Base-by-base conservation (phyloP, 2,888 invertebrate genomes). In the Drosophila infuscata region DNA sequence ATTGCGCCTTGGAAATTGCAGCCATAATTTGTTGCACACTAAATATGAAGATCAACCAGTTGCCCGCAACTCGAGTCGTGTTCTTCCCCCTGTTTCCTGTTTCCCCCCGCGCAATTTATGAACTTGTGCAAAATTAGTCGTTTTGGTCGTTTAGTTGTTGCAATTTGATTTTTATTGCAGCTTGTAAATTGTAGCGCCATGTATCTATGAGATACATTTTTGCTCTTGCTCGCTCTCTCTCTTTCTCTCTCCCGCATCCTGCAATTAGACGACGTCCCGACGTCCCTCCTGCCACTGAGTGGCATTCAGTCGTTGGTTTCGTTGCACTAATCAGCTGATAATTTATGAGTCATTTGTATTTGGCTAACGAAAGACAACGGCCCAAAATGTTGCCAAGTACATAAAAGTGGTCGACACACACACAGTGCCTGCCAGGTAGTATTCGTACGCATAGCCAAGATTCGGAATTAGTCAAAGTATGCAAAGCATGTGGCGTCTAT, bases 111-210 rank as follows among this genome's bases (percentile, higher is more conserved):
- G 30, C 57, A 87, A 85, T 88, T 88, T 88, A 88, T 88, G 75
- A 88, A 88, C 87, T 88, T 88, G 87, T 88, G 89, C 79, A 70
- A 88, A 88, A 88, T 88, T 88, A 88, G 87, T 88, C 87, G 87
- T 87, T 87, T 88, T 82, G 76, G 87, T 87, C 87, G 89, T 88
- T 88, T 88, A 88, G 89, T 88, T 75, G 82, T 76, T 82, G 88
- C 87, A 88, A 88, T 88, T 87, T 82, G 88, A 87, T 81, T 87
- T 88, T 88, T 88, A 88, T 89, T 87, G 84, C 81, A 41, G 73
- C 71, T 78, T 76, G 79, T 75, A 74, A 71, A 74, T 74, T 75
- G 79, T 66, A 79, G 68, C 70, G 74, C 74, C 43, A 43, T 20
- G 30, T 75, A 82, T 83, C 84, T 81, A 77, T 82, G 62, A 89